Evolutionary conservation across 2,113 vertebrate species (phyloP).

Genomic region (Ceyx cyanopectus): DNA sequence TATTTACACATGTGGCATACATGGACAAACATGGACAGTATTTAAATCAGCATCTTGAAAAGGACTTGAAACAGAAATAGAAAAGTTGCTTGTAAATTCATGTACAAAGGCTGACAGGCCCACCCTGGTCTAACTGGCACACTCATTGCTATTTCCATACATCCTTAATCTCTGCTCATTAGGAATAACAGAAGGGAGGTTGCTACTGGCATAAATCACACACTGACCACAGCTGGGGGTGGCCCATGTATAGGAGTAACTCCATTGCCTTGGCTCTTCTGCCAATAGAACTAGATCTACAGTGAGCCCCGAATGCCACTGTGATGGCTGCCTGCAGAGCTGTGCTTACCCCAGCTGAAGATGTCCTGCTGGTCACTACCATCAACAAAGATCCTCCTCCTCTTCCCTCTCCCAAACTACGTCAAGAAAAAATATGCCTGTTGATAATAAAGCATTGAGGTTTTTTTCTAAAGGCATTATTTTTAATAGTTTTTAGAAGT

Average conservation of each 20-base stretch:
- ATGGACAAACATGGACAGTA: background rate
- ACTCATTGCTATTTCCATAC: background rate
- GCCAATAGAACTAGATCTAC: background rate
- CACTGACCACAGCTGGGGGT: background rate
- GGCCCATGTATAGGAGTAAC: background rate
- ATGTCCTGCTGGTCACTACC: background rate
- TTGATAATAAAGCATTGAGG: background rate
- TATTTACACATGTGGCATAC: background rate
- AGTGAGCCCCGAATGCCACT: background rate
- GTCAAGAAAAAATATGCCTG: background rate
- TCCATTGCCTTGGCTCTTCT: background rate
- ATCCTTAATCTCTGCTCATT: constrained; percentile 15
- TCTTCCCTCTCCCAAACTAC: background rate
- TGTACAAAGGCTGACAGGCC: background rate
- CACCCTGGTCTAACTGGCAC: background rate
- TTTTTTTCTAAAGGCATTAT: background rate
- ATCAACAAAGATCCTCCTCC: background rate
- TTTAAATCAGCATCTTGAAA: constrained; percentile 11
- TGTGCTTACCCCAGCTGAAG: background rate
- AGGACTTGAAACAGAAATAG: background rate
- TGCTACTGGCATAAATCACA: background rate
- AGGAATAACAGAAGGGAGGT: background rate
- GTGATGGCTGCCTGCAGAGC: background rate
- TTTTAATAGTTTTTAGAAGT: constrained; percentile 1
- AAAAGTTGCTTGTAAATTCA: background rate